These are phyloP conservation scores for Heterodera schachtii DNA, from an alignment of 1,140 invertebrate species.

Conservation along the genomic window DNA sequence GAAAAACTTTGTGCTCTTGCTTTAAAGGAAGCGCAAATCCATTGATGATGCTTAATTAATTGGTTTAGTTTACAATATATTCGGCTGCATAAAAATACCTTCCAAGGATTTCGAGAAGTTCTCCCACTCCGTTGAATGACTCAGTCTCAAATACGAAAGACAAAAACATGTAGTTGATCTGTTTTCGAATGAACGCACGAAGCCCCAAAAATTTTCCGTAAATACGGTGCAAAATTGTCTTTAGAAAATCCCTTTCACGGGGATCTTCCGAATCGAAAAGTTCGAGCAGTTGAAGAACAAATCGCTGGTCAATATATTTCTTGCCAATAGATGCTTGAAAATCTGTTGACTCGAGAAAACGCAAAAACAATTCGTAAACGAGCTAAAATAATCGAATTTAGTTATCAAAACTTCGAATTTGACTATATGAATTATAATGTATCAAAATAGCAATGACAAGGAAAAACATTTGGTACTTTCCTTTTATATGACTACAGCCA, in stretches of 20 bases:
- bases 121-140: constrained; percentile 96
- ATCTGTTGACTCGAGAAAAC: constrained; percentile 63
- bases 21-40: constrained; percentile 72
- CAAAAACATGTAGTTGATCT: constrained; percentile 66
- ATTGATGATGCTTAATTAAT: constrained; percentile 64
- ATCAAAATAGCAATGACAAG: too few species aligned
- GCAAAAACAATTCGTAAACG: constrained; percentile 63
- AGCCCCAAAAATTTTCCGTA: constrained; percentile 65
- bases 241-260: constrained; percentile 64
- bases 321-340: constrained; percentile 63
- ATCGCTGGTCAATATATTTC: constrained; percentile 64
- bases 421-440: too few species aligned
- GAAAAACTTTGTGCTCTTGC: constrained; percentile 89
- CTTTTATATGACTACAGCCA: too few species aligned
- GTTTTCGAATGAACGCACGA: constrained; percentile 65
- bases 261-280: constrained; percentile 65
- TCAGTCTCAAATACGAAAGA: constrained; percentile 98
- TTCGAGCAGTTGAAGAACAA: constrained; percentile 62
- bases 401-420: too few species aligned
- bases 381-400: constrained; percentile 42
- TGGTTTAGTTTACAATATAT: constrained; percentile 2
- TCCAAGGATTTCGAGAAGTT: constrained; percentile 94
- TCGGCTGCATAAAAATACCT: constrained; percentile 48
- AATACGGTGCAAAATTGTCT: constrained; percentile 64
- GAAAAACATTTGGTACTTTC: too few species aligned